Percentiles rank a stretch among this genome's conserved stretches.
Conservation (phyloP, 2,113 vertebrate genomes). For the Gasterosteus aculeatus region DNA sequence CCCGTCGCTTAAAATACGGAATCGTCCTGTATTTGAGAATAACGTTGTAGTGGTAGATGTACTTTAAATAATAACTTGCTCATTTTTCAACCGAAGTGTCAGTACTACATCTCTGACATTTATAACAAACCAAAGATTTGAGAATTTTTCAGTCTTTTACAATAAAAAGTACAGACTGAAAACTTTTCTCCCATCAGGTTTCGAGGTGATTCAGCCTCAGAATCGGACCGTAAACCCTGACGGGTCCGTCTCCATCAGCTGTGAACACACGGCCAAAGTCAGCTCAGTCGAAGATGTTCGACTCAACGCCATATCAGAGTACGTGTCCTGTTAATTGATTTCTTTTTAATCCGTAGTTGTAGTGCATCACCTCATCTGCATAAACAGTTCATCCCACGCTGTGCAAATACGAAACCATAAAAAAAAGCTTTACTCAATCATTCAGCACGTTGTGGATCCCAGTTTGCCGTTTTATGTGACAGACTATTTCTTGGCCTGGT, state of each 20-base stretch:
- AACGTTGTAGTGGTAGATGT: no score
- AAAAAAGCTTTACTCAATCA: not conserved
- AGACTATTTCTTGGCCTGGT: not conserved
- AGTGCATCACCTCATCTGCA: not conserved
- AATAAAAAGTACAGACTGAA: not conserved
- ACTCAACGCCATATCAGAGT: not conserved
- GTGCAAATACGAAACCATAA: not conserved
- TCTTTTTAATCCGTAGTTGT: not conserved
- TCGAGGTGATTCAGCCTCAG: constrained; percentile 23
- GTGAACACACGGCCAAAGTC: not conserved
- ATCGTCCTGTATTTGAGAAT: no score
- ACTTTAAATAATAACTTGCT: no score
- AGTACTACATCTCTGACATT: no score
- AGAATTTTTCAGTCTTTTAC: not conserved
- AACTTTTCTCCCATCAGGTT: constrained; percentile 20
- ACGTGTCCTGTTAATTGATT: not conserved
- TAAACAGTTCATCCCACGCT: not conserved
- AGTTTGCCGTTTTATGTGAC: not conserved
- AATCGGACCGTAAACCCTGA: not conserved
- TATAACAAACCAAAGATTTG: not conserved
- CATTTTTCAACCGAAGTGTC: no score
- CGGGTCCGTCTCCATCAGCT: constrained; percentile 13
- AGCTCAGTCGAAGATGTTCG: not conserved
- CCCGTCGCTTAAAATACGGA: no score
- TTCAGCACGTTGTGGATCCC: not conserved